Base-by-base conservation (phyloP, 2,888 invertebrate genomes). In the Amorpha juglandis region DNA sequence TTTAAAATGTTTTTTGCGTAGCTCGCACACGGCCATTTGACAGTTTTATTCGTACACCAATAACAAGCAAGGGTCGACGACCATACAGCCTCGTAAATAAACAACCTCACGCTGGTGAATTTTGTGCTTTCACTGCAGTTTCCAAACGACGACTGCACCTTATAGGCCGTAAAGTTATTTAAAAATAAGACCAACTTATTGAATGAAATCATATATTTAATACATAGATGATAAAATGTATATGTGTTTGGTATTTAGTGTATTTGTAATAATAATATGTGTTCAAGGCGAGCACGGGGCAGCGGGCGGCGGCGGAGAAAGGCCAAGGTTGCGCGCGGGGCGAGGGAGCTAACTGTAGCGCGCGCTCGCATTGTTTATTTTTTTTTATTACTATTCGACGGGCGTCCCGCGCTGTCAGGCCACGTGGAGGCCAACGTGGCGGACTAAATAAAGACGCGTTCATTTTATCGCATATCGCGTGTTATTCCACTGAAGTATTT, bases 321-420 rank as follows among this genome's bases (percentile, higher is more conserved):
- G 86, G 86, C 84, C 86, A 86, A 86, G 86, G 86, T 84, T 84
- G 81, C 73, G 74, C 67, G 76, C 71, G 72, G 70, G 69, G 75
- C 53, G 65, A 63, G 72, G 66, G 58, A 55, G 64, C 70, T 76
- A 76, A 76, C 78, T 75, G 78, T 79, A 74, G 71, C 66, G 70
- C 66, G 69, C 68, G 69, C 65, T 70, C 68, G 68, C 64, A 66
- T 65, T 70, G 71, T 70, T 71, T 70, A 69, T 71, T 78, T 78
- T 50, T n/a, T 77, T 80, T 80, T 80, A 77, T 79, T 78, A 75
- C 78, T 79, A 79, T 77, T 78, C 77, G 71, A 68, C 70, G 65
- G 66, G 70, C 73, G 73, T 72, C 69, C 68, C 71, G 74, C 69
- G 68, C 68, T 65, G 66, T 53, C 48, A 65, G 50, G 51, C 69